phyloP scores from a whole-genome alignment of 1,140 invertebrate species.

The Drosophila obscura region DNA sequence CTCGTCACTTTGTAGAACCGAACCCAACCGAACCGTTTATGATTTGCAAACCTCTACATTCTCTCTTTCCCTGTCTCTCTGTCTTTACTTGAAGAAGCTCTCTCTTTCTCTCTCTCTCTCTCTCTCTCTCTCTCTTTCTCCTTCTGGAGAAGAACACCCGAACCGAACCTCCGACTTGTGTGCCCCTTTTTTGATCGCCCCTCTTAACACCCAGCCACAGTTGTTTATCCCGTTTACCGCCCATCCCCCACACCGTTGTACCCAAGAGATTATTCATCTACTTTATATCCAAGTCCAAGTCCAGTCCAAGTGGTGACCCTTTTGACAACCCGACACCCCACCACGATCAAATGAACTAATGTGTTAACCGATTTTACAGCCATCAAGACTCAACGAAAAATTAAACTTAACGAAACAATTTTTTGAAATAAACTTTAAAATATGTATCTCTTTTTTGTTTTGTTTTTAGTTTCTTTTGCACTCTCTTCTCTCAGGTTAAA shows the following conservation, averaged over 20 bases:
- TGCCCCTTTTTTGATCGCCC: conserved; percentile 24
- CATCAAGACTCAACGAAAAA: conserved; percentile 40
- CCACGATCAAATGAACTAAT: conserved; percentile 57
- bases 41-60: conserved; percentile 32
- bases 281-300: conserved; percentile 37
- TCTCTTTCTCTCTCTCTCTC: conserved; percentile 15
- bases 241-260: conserved; percentile 47
- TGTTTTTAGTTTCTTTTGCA: conserved; percentile 79
- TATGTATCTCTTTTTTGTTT: conserved; percentile 61
- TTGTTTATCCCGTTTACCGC: conserved; percentile 14
- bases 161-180: conserved; percentile 39
- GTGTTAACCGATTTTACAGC: conserved; percentile 70
- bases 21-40: neutral
- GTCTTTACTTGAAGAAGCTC: conserved; percentile 34
- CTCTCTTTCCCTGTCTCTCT: conserved; percentile 16
- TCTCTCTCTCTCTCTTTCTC: conserved; percentile 36
- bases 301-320: conserved; percentile 56
- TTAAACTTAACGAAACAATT: conserved; percentile 53
- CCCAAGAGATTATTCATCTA: conserved; percentile 53
- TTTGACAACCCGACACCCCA: conserved; percentile 7
- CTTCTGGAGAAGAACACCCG: conserved; percentile 8
- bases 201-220: conserved; percentile 11
- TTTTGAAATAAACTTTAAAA: conserved; percentile 61
- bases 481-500: conserved; percentile 80
- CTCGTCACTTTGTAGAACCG: conserved; percentile 28